Base-by-base conservation (phyloP, 2,888 invertebrate species). In the Deilephila porcellus region DNA sequence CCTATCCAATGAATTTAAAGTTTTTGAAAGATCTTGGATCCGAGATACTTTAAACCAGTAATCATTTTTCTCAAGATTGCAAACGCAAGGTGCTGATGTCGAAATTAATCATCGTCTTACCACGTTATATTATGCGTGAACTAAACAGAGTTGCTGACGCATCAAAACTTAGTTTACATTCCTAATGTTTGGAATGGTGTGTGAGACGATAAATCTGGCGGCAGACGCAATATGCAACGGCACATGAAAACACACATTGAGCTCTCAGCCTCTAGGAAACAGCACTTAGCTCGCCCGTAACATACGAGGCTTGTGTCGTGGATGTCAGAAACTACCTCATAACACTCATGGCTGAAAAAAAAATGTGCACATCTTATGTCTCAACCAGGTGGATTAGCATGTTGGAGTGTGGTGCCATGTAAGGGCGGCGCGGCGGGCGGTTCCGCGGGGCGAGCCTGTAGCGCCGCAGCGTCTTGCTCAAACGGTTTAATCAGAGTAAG, bases 101-200 rank as follows among this genome's bases (percentile, higher is more conserved):
- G 37, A 53, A 8, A 63, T 52, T 60, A 63, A 19, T 52, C n/a
- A 14, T 3, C 7, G 71, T 71, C 85, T 52, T 79, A 83, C 89
- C 86, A 84, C 74, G 77, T 64, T 80, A 80, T 80, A 80, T 72
- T 80, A 75, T 63, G 67, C 74, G 56, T 63, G 60, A 74, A 59
- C 75, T 60, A 71, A 79, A 73, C 71, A 74, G 74, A 78, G 78
- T 82, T 83, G 85, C 80, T 75, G 80, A 77, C 79, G 80, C 86
- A 81, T 86, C 83, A 88, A 88, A 87, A 86, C 80, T 80, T 84
- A 77, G 80, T 82, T 84, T 82, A 17, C 52, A 82, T 81, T 25
- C 25, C 1, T 25, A 25, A 25, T 1, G 25, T 83, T 79, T 81
- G 80, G 80, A 79, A 80, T 64, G 60, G 45, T 5, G 67, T 29